Percentiles rank a stretch among this genome's conserved stretches.
phyloP scores from a whole-genome alignment of 2,888 invertebrate genomes.

The Monoplex corrugatus region DNA sequence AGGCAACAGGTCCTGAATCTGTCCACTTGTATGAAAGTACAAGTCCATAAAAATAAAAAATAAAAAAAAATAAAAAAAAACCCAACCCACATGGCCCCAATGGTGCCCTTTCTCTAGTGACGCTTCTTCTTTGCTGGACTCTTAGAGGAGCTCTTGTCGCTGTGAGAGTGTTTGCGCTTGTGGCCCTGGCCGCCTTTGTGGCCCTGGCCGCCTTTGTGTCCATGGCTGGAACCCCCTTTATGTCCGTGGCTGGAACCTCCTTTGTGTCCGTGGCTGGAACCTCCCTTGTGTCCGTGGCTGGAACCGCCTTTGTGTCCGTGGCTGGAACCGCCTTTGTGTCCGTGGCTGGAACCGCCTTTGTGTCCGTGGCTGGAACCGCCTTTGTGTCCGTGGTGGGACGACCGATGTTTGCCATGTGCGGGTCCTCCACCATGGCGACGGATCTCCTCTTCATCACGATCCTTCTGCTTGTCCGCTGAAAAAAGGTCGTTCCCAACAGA shows the following conservation, averaged over 20 bases:
- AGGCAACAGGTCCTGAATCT: background rate
- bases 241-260: background rate
- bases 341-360: slow-evolving; percentile 26
- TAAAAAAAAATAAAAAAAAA: background rate
- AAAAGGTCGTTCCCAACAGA: too few species aligned
- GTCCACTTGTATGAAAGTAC: background rate
- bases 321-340: slow-evolving; percentile 9
- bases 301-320: slow-evolving; percentile 47
- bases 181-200: slow-evolving; percentile 35
- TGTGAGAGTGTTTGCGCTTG: slow-evolving; percentile 38
- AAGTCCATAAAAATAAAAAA: too few species aligned
- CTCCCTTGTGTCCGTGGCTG: background rate
- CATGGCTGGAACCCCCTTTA: background rate
- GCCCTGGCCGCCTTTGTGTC: background rate
- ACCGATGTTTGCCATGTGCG: background rate
- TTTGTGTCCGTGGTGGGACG: background rate
- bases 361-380: slow-evolving; percentile 30
- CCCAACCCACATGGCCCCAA: background rate
- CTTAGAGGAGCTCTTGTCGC: slow-evolving; percentile 54
- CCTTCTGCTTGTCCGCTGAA: slow-evolving; percentile 57
- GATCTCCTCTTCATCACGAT: slow-evolving; percentile 59
- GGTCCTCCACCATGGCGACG: slow-evolving; percentile 38
- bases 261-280: background rate
- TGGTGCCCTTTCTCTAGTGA: slow-evolving; percentile 18
- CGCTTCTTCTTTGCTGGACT: slow-evolving; percentile 57